Evolutionary conservation across 2,797 vertebrate genomes (phyloP), one percentile per base, ranked within the genome.

Genomic region (Tolypeutes matacus): DNA sequence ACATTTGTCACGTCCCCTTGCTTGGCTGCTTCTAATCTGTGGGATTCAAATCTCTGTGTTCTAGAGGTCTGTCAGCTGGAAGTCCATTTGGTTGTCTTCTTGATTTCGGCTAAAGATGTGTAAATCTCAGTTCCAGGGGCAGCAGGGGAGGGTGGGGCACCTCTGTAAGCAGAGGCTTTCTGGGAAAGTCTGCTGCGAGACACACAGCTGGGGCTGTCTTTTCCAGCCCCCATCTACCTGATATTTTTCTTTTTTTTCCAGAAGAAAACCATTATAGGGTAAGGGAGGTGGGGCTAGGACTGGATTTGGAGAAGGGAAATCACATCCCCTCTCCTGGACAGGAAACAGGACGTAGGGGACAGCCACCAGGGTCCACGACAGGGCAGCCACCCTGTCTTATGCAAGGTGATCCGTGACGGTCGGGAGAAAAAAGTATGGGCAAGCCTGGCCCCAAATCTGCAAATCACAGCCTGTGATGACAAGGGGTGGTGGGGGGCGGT

Each of bases 401-500:
- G 98, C 97, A 98, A 98, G 17, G 0, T 0, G 93, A 98, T 97
- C 96, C 94, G 0, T 2, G 0, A 85, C 20, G 36, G 20, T 93
- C 51, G 42, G 64, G 95, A 94, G 96, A 95, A 86, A 93, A 97
- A 91, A 94, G 81, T 95, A 76, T 97, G 96, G 91, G 96, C 92
- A 96, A 96, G 95, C 97, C 96, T 98, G 94, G 96, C 97, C 94
- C 91, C 85, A 65, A 81, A 91, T 97, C 95, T 97, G 97, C 98
- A 98, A 98, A 98, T 98, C 98, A 98, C 94, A 69, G 93, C 42
- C 75, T 15, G 93, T 95, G 98, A 97, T 98, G 98, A 98, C 98
- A 98, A 96, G 97, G 91, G 84, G 96, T 39, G 46, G 8, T 46
- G 46, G 46, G 5, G 84, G 53, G 96, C 96, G 95, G 77, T 97